Evolutionary conservation across 2,113 vertebrate species (phyloP).

Genomic region (Ophiodon elongatus): DNA sequence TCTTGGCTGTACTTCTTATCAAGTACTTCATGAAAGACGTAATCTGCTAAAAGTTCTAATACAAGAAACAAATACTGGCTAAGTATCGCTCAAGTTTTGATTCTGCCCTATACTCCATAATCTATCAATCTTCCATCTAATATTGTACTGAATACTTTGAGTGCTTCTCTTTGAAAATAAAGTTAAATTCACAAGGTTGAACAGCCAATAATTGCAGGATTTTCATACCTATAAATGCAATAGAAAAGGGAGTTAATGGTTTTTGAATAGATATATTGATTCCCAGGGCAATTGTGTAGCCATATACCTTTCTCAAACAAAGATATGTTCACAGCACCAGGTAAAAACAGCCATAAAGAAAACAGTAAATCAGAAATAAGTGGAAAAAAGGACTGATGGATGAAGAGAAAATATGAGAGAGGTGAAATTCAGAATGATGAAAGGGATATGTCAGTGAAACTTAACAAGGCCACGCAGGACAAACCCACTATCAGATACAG

Average conservation of each 20-base stretch:
- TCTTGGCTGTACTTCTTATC: background rate
- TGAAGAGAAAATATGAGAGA: conserved; percentile 1
- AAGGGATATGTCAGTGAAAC: conserved; percentile 2
- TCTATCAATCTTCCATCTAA: background rate
- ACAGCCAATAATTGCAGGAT: background rate
- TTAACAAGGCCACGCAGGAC: conserved; percentile 7
- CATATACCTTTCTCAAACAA: background rate
- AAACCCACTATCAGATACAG: background rate
- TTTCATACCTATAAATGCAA: background rate
- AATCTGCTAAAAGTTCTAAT: too few relatives aligned
- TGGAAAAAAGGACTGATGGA: background rate
- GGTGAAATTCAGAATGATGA: background rate
- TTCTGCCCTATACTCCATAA: background rate
- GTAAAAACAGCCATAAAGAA: conserved; percentile 20
- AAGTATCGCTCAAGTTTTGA: background rate
- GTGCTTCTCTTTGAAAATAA: background rate
- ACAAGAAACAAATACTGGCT: too few relatives aligned
- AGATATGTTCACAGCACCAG: background rate
- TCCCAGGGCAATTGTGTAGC: conserved; percentile 6
- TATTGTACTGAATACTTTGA: background rate
- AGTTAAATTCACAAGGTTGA: background rate
- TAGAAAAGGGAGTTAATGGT: background rate
- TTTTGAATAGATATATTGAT: conserved; percentile 20
- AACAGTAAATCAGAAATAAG: conserved; percentile 10
- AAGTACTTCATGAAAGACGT: background rate